Evolutionary conservation across 2,113 vertebrate genomes (phyloP).

Genomic region (Perca fluviatilis): DNA sequence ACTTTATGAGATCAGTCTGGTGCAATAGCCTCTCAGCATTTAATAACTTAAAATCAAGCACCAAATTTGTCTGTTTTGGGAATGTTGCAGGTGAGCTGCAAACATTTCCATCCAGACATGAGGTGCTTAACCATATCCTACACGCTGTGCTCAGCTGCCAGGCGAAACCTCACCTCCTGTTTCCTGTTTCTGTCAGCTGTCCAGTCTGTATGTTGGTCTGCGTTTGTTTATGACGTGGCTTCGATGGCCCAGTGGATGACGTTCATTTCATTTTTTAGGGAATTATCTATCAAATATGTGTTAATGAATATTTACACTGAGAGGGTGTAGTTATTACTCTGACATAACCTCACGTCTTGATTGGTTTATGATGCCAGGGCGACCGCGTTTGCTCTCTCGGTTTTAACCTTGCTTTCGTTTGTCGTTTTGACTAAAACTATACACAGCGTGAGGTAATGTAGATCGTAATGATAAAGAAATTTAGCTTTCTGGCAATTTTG

Average conservation of each 20-base stretch:
- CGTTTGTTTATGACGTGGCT: conserved; percentile 33
- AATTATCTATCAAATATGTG: background rate
- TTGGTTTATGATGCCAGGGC: conserved; percentile 45
- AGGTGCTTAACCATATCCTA: conserved; percentile 64
- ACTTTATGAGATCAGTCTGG: too few relatives aligned
- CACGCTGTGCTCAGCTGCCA: conserved; percentile 67
- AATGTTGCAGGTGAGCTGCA: conserved; percentile 60
- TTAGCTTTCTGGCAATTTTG: background rate
- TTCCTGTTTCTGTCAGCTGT: conserved; percentile 75
- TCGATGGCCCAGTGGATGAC: background rate
- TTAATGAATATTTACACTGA: background rate
- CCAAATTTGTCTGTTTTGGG: conserved; percentile 42
- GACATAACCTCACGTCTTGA: background rate
- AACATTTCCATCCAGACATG: conserved; percentile 50
- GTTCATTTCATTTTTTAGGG: background rate
- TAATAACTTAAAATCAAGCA: background rate
- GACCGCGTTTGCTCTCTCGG: conserved; percentile 31
- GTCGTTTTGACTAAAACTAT: background rate
- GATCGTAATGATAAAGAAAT: background rate
- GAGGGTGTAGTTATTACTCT: background rate
- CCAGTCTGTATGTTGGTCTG: conserved; percentile 40
- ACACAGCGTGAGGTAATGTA: background rate
- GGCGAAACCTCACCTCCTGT: conserved; percentile 67
- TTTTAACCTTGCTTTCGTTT: background rate
- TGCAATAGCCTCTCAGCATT: background rate